phyloP scores from a whole-genome alignment of 23 tunicate species.

The Clavelina lepadiformis region DNA sequence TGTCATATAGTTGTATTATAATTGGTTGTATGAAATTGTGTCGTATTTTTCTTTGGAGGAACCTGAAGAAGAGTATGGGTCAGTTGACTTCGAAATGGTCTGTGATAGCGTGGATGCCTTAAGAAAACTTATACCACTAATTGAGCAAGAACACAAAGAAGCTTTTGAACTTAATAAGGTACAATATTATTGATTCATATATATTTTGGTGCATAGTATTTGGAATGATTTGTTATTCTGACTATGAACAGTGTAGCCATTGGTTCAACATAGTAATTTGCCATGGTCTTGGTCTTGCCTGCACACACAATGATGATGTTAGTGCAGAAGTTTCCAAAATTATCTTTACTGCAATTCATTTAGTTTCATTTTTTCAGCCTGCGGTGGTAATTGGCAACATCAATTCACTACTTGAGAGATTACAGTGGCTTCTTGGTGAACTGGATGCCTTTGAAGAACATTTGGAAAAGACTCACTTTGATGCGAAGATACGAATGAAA shows the following conservation, averaged over 20 bases:
- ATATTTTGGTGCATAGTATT: no score
- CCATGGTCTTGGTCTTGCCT: no score
- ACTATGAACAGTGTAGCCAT: no score
- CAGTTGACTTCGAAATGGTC: constrained; percentile 62
- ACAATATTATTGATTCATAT: no score
- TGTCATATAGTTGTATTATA: no score
- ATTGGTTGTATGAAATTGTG: no score
- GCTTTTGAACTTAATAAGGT: constrained; percentile 33
- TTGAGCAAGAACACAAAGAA: constrained; percentile 39
- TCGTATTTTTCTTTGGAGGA: constrained; percentile 17
- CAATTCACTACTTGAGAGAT: constrained; percentile 16
- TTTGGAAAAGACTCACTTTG: constrained; percentile 56
- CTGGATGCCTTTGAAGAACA: constrained; percentile 40
- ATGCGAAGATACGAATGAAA: constrained; percentile 54
- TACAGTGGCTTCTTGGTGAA: constrained; percentile 61
- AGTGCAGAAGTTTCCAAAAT: no score
- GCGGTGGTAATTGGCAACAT: constrained; percentile 10
- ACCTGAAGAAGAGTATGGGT: constrained; percentile 42
- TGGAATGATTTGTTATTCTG: no score
- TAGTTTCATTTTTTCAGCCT: constrained; percentile 2
- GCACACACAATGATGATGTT: no score
- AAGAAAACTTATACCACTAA: constrained; percentile 9
- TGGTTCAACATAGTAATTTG: no score
- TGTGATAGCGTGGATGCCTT: constrained; percentile 58
- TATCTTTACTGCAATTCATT: no score